Conservation (phyloP, 2,113 vertebrate species). For the Myiagra hebetior region DNA sequence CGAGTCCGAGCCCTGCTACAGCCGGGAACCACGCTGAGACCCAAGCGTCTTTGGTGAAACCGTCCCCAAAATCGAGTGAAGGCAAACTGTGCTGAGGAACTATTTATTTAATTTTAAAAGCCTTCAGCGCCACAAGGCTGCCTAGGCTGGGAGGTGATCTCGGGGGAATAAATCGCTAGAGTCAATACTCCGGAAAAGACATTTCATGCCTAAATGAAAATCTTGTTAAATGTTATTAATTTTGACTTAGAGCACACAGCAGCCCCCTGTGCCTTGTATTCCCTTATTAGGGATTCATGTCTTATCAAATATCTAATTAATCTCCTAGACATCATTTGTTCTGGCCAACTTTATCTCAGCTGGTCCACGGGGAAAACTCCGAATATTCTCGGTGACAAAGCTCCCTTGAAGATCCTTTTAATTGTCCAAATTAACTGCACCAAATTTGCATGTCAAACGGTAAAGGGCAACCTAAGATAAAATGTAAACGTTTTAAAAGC, state of each 20-base stretch:
- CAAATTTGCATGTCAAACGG: constrained; percentile 99
- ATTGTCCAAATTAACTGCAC: constrained; percentile 99
- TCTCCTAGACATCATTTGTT: constrained; percentile 99
- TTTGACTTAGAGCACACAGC: constrained; percentile 97
- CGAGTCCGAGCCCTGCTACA: accelerated
- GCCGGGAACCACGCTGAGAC: not conserved
- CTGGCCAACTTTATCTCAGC: constrained; percentile 93
- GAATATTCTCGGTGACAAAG: constrained; percentile 91
- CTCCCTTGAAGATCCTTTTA: constrained; percentile 98
- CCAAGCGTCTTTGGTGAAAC: not conserved
- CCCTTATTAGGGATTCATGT: constrained; percentile 99
- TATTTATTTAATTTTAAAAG: constrained; percentile 45
- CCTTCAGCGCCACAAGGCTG: constrained; percentile 50
- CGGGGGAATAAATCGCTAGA: constrained; percentile 88
- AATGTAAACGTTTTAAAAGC: constrained; percentile 88
- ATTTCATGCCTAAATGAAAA: constrained; percentile 99
- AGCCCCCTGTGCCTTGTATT: constrained; percentile 98
- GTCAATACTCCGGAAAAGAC: constrained; percentile 95
- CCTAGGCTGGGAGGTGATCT: constrained; percentile 64
- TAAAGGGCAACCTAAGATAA: constrained; percentile 87
- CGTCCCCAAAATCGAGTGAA: not conserved
- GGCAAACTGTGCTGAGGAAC: not conserved
- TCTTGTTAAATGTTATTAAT: constrained; percentile 99
- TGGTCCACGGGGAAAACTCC: constrained; percentile 88
- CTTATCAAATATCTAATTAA: constrained; percentile 99